Evolutionary conservation across 1,140 invertebrate genomes (phyloP).

Genomic region (Brevipalpus yothersi): DNA sequence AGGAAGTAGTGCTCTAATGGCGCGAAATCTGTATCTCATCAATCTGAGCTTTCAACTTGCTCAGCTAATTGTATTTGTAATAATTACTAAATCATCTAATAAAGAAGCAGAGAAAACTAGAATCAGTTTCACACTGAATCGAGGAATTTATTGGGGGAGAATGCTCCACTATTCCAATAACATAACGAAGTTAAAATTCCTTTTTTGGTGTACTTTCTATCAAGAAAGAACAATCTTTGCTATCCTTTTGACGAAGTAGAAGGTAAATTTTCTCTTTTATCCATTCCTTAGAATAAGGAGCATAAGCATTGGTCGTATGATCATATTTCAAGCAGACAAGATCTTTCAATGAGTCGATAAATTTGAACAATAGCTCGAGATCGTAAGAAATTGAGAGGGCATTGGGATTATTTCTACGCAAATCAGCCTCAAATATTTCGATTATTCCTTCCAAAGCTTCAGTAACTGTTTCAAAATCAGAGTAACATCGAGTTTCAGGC

Average conservation of each 20-base stretch:
- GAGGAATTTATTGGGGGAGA: too few species aligned
- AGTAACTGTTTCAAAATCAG: conserved; percentile 25
- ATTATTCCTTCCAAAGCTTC: conserved; percentile 21
- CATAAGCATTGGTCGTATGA: conserved; percentile 75
- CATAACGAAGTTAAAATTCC: too few species aligned
- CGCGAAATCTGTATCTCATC: too few species aligned
- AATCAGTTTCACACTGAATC: too few species aligned
- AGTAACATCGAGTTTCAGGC: conserved; percentile 24
- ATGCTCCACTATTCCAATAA: too few species aligned
- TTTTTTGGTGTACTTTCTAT: too few species aligned
- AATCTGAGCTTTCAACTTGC: too few species aligned
- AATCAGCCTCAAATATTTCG: conserved; percentile 75
- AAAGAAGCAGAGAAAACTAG: too few species aligned
- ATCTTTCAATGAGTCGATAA: conserved; percentile 82
- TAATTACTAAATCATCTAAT: too few species aligned
- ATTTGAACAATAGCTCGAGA: conserved; percentile 88
- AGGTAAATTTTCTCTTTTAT: conserved; percentile 98
- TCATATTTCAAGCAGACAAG: conserved; percentile 61
- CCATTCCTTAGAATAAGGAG: conserved; percentile 96
- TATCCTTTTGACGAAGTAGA: conserved; percentile 55
- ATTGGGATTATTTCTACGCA: conserved; percentile 75
- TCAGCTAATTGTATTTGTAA: too few species aligned
- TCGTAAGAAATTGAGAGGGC: conserved; percentile 91
- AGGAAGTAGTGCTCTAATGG: too few species aligned
- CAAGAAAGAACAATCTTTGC: not conserved